A percentile compares a stretch with the other conserved stretches of the same genome.
Evolutionary conservation across 2,888 invertebrate species (phyloP).

Genomic region (Emmelina monodactyla): DNA sequence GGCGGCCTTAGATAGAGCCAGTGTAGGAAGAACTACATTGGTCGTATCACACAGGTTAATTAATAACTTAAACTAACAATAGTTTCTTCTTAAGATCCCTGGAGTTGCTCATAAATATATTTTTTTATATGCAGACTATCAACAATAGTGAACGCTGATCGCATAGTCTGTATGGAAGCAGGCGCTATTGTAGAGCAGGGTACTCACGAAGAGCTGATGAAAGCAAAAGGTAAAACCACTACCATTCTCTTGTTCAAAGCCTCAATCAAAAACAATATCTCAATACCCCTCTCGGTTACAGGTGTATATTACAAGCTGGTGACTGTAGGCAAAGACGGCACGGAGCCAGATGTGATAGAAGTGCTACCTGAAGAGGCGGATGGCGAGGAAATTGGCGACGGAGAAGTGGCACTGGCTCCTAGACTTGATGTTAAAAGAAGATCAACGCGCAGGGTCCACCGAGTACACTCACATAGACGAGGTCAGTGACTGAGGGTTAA

Average conservation of each 20-base stretch:
- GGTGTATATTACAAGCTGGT: constrained; percentile 68
- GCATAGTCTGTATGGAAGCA: constrained; percentile 76
- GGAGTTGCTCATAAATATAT: not conserved
- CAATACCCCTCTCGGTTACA: constrained; percentile 15
- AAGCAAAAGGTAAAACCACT: constrained; percentile 52
- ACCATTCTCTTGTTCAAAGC: not conserved
- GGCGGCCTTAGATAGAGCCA: constrained; percentile 76
- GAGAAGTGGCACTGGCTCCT: constrained; percentile 24
- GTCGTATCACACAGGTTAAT: constrained; percentile 72
- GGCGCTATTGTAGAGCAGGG: constrained; percentile 78
- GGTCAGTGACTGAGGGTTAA: constrained; percentile 25
- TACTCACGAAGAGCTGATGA: constrained; percentile 77
- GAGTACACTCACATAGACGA: constrained; percentile 46
- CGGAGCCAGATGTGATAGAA: constrained; percentile 40
- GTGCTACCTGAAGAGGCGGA: constrained; percentile 35
- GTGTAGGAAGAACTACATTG: constrained; percentile 76
- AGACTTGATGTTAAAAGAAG: constrained; percentile 37
- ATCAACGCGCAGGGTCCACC: constrained; percentile 36
- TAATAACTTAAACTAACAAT: not conserved
- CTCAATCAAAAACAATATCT: not conserved
- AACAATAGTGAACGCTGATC: constrained; percentile 74
- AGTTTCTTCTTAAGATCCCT: not conserved
- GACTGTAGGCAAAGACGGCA: constrained; percentile 64
- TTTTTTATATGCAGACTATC: constrained; percentile 54
- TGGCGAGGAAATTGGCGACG: constrained; percentile 23